A percentile compares a stretch with the other conserved stretches of the same genome.
phyloP scores from a whole-genome alignment of 2,888 invertebrate species.

The Incurvaria masculella region DNA sequence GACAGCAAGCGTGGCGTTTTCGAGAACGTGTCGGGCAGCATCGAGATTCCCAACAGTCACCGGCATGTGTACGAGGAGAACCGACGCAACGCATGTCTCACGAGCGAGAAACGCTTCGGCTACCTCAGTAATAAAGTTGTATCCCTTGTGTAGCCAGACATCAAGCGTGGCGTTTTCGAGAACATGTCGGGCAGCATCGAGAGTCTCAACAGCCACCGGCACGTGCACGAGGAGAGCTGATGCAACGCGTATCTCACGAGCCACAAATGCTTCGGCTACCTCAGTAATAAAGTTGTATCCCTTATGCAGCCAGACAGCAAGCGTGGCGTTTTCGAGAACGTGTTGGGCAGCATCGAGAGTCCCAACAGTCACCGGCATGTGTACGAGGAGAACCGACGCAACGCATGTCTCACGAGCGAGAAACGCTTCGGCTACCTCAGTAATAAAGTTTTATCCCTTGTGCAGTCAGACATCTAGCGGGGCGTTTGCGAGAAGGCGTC shows the following conservation, averaged over 20 bases:
- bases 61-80: conserved; percentile 57
- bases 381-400: too few species aligned
- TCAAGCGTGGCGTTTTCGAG: conserved; percentile 35
- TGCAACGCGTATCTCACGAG: conserved; percentile 37
- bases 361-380: too few species aligned
- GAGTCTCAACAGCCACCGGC: conserved; percentile 32
- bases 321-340: too few species aligned
- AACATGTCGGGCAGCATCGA: conserved; percentile 35
- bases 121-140: conserved; percentile 25
- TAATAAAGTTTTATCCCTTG: conserved; percentile 15
- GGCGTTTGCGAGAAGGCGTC: conserved; percentile 43
- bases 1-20: conserved; percentile 47
- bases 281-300: too few species aligned
- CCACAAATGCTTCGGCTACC: conserved; percentile 33
- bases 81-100: conserved; percentile 58
- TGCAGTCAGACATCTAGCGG: conserved; percentile 52
- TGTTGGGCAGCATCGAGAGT: too few species aligned
- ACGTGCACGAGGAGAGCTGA: conserved; percentile 29
- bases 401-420: too few species aligned
- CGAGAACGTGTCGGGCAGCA: conserved; percentile 48
- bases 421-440: too few species aligned
- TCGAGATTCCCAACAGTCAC: conserved; percentile 60
- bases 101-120: conserved; percentile 62
- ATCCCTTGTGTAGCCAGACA: background rate
- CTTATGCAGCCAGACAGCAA: too few species aligned